These are phyloP conservation scores for Archocentrus centrarchus DNA, from an alignment of 2,113 vertebrate species.

Conservation along the genomic window DNA sequence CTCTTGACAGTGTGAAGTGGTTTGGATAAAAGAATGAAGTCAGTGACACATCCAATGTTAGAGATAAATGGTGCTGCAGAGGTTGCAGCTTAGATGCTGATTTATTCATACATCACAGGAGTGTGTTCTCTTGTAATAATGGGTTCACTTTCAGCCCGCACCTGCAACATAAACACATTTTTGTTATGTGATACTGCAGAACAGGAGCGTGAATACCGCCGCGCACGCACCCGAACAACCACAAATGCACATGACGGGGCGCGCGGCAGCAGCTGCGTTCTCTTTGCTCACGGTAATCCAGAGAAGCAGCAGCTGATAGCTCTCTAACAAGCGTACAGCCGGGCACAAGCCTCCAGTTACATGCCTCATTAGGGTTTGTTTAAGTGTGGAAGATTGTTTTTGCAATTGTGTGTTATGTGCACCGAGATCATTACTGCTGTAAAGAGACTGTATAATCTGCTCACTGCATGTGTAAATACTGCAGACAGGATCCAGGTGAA, in stretches of 20 bases:
- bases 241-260: not conserved
- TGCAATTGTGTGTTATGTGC: slow-evolving; percentile 29
- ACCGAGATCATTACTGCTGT: slow-evolving; percentile 34
- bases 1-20: not conserved
- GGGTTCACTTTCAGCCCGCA: slow-evolving; percentile 63
- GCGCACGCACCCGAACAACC: not conserved
- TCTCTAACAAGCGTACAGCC: slow-evolving; percentile 57
- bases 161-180: slow-evolving; percentile 66
- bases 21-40: slow-evolving; percentile 13
- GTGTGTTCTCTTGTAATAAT: slow-evolving; percentile 61
- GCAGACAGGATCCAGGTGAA: slow-evolving; percentile 37
- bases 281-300: slow-evolving; percentile 20
- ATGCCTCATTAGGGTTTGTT: slow-evolving; percentile 69
- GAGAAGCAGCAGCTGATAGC: slow-evolving; percentile 27
- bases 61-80: not conserved
- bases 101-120: slow-evolving; percentile 64
- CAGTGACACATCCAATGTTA: not conserved
- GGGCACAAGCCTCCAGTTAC: slow-evolving; percentile 60
- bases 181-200: slow-evolving; percentile 34
- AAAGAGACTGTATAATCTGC: slow-evolving; percentile 53
- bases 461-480: slow-evolving; percentile 11
- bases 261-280: not conserved
- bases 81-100: slow-evolving; percentile 42
- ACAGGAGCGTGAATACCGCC: slow-evolving; percentile 21
- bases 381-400: slow-evolving; percentile 64